These are phyloP conservation scores for Notocelia uddmanniana DNA, from an alignment of 2,888 invertebrate species.

Conservation along the genomic window DNA sequence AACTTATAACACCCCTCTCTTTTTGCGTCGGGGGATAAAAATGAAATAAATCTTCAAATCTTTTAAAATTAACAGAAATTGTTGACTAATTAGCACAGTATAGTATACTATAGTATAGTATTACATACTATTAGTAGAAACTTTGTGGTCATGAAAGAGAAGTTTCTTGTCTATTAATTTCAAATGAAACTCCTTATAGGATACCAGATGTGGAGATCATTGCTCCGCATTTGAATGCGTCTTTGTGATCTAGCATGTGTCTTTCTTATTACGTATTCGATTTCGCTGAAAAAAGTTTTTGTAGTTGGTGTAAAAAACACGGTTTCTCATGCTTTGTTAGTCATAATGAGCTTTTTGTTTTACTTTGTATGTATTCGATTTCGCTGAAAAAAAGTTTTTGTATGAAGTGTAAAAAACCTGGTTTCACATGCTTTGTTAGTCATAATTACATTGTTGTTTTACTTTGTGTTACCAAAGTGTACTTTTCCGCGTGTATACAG, in stretches of 20 bases:
- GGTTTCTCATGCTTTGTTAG: not conserved
- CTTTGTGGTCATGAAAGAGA: not conserved
- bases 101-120: too few relatives aligned
- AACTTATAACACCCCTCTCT: too few relatives aligned
- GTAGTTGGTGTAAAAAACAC: too few relatives aligned
- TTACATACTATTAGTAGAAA: too few relatives aligned
- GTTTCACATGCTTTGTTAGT: not conserved
- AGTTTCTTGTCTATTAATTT: conserved; percentile 16
- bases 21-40: too few relatives aligned
- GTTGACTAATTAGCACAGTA: too few relatives aligned
- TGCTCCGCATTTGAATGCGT: conserved; percentile 10
- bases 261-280: not conserved
- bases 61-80: not conserved
- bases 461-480: too few relatives aligned
- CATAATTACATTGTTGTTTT: not conserved
- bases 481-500: too few relatives aligned
- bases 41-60: not conserved
- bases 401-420: too few relatives aligned
- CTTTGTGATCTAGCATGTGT: conserved; percentile 16
- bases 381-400: too few relatives aligned
- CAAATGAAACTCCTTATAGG: conserved; percentile 2
- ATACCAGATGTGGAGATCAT: conserved; percentile 16
- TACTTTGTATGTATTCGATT: not conserved
- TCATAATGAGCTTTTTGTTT: not conserved
- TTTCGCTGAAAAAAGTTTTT: not conserved